These are phyloP conservation scores for Scaptomyza pallida DNA, from an alignment of 1,140 invertebrate genomes.

Conservation along the genomic window DNA sequence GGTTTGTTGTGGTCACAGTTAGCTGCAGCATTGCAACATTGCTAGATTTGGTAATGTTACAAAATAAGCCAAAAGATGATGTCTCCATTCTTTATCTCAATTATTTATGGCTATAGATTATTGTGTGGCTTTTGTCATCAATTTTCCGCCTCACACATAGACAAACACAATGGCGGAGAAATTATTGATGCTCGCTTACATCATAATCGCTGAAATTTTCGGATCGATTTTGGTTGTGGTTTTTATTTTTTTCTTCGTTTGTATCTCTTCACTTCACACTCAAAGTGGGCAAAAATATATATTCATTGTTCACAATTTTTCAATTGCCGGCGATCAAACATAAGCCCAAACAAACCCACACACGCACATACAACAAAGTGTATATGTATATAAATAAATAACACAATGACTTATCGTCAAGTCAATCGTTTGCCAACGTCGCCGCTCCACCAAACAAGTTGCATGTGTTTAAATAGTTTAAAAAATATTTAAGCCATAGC, in stretches of 20 bases:
- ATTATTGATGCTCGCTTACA: slow-evolving; percentile 48
- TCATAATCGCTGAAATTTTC: slow-evolving; percentile 40
- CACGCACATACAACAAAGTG: not conserved
- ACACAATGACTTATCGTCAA: slow-evolving; percentile 62
- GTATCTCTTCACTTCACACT: slow-evolving; percentile 58
- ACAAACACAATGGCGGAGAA: slow-evolving; percentile 26
- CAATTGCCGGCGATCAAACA: slow-evolving; percentile 74
- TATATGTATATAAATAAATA: not conserved
- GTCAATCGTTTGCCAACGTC: slow-evolving; percentile 57
- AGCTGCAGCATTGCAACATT: slow-evolving; percentile 7
- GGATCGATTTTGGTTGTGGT: not conserved
- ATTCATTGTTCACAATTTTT: slow-evolving; percentile 76
- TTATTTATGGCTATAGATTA: slow-evolving; percentile 46
- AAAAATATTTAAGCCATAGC: slow-evolving; percentile 36
- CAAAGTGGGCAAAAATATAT: slow-evolving; percentile 27
- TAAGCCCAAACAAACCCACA: slow-evolving; percentile 21
- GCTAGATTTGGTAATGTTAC: slow-evolving; percentile 41
- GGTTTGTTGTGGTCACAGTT: slow-evolving; percentile 23
- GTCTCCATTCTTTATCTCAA: slow-evolving; percentile 56
- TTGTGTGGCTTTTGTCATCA: slow-evolving; percentile 23
- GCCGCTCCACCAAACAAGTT: slow-evolving; percentile 57
- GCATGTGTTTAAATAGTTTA: slow-evolving; percentile 47
- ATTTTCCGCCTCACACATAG: slow-evolving; percentile 7
- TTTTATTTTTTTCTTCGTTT: not conserved
- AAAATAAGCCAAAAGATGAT: slow-evolving; percentile 39